Evolutionary conservation across 2,888 invertebrate species (phyloP).

Genomic region (Drosophila prolongata): DNA sequence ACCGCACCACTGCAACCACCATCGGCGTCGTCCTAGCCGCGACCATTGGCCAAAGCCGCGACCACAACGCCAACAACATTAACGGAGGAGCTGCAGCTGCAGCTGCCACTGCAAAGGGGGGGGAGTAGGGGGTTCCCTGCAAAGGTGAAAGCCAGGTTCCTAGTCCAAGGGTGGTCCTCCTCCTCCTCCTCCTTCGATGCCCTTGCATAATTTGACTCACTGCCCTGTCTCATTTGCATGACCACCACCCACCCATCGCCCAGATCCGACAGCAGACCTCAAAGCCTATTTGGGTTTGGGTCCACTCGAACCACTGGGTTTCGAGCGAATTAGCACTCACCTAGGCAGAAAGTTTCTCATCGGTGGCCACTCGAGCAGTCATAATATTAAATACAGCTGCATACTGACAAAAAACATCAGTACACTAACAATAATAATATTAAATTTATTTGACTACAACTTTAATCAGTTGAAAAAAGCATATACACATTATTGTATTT

Average conservation of each 20-base stretch:
- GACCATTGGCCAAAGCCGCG: conserved; percentile 55
- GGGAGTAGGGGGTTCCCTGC: not conserved
- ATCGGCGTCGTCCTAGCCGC: conserved; percentile 41
- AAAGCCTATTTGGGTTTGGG: conserved; percentile 39
- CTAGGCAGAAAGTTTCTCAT: conserved; percentile 23
- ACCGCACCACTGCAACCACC: conserved; percentile 25
- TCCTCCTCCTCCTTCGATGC: not conserved
- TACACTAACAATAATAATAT: not conserved
- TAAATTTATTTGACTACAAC: not conserved
- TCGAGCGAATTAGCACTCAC: conserved; percentile 63
- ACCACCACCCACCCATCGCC: not conserved
- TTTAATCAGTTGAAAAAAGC: not conserved
- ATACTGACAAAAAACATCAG: not conserved
- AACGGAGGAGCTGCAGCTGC: conserved; percentile 55
- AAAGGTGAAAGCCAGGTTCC: not conserved
- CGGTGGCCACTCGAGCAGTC: conserved; percentile 18
- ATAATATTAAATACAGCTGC: conserved; percentile 18
- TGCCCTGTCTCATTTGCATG: conserved; percentile 69
- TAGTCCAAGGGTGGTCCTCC: conserved; percentile 1
- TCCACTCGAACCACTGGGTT: conserved; percentile 50
- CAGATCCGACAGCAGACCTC: conserved; percentile 14
- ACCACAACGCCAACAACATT: conserved; percentile 72
- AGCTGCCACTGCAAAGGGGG: not conserved
- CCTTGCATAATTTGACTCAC: conserved; percentile 36
- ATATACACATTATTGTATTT: too few species aligned